Percentiles rank a stretch among this genome's conserved stretches.
phyloP scores from a whole-genome alignment of 2,113 vertebrate genomes.

The Oreamnos americanus region DNA sequence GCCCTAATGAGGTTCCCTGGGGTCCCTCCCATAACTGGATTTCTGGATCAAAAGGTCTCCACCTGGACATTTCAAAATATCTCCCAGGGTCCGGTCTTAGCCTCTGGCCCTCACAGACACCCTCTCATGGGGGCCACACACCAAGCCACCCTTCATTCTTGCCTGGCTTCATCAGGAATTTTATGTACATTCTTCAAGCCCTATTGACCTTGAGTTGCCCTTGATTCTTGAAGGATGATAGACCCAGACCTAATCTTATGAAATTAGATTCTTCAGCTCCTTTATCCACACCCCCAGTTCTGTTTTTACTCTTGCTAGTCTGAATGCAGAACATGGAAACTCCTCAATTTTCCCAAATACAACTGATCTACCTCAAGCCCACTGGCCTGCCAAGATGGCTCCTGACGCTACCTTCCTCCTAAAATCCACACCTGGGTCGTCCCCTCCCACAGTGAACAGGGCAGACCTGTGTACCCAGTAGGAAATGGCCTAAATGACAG shows the following conservation, averaged over 20 bases:
- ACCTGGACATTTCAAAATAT: background rate
- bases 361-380: background rate
- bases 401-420: background rate
- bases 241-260: background rate
- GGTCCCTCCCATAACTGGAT: background rate
- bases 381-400: background rate
- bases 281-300: background rate
- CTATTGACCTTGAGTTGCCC: background rate
- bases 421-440: no score
- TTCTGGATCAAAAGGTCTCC: background rate
- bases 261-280: background rate
- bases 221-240: background rate
- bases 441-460: background rate
- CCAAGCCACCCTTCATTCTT: background rate
- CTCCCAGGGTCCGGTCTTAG: background rate
- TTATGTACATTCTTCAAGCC: accelerated
- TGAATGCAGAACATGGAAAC: background rate
- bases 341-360: background rate
- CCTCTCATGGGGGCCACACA: background rate
- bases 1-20: background rate
- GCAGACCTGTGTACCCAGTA: background rate
- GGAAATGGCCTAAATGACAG: background rate
- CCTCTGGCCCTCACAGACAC: background rate
- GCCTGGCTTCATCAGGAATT: background rate
- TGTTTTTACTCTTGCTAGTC: no score